Percentiles rank a stretch among this genome's conserved stretches.
These are phyloP conservation scores for Chinchilla lanigera DNA, from an alignment of 2,113 vertebrate species.

Conservation along the genomic window DNA sequence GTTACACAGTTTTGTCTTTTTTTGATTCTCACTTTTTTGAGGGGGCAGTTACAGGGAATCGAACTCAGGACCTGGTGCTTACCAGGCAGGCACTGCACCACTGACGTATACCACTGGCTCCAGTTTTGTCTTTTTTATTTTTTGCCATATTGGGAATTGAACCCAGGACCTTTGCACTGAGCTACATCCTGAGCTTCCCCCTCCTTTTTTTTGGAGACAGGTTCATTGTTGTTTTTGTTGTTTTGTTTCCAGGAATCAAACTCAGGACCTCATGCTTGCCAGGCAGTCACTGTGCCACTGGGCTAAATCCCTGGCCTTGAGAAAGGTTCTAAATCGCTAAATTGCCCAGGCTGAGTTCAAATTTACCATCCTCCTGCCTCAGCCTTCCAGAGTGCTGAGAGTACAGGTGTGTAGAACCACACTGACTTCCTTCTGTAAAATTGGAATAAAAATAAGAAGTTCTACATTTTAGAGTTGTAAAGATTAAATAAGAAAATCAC, in stretches of 20 bases:
- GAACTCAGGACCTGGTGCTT: not conserved
- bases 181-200: not conserved
- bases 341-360: not conserved
- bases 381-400: not conserved
- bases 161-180: not conserved
- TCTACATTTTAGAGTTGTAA: not conserved
- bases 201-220: not conserved
- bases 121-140: not conserved
- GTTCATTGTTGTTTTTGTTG: no score
- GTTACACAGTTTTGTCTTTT: not conserved
- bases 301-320: not conserved
- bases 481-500: not conserved
- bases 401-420: not conserved
- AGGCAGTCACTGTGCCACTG: no score
- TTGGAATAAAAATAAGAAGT: not conserved
- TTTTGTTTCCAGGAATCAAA: no score
- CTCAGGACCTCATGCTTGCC: no score
- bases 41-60: no score
- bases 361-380: not conserved
- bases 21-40: not conserved
- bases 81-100: no score
- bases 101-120: no score
- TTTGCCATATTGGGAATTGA: not conserved
- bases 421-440: not conserved
- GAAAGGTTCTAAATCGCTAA: not conserved